These are phyloP conservation scores for Onychorhynchus coronatus DNA, from an alignment of 2,113 vertebrate genomes.

Conservation along the genomic window DNA sequence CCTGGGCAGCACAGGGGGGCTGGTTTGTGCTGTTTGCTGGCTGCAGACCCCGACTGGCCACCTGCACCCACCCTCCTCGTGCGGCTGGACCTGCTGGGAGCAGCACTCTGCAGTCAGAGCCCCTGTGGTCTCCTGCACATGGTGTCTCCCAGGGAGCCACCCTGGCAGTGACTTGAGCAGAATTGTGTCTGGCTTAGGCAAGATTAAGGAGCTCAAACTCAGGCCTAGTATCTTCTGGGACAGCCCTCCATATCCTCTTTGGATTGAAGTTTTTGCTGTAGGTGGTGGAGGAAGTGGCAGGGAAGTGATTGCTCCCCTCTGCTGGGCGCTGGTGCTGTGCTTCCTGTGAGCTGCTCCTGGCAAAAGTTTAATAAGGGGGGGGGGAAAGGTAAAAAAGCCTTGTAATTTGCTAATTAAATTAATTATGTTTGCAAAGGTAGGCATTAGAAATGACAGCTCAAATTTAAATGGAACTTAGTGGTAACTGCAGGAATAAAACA, in stretches of 20 bases:
- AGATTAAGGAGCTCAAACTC: not conserved
- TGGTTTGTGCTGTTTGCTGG: not conserved
- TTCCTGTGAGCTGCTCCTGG: not conserved
- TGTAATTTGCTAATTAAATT: conserved; percentile 15
- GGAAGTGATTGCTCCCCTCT: not conserved
- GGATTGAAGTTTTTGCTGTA: not conserved
- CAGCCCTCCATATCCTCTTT: not conserved
- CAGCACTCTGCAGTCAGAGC: not conserved
- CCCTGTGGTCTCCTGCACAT: not conserved
- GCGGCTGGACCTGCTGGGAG: not conserved
- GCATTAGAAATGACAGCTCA: conserved; percentile 3
- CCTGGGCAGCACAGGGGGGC: not conserved
- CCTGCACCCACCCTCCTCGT: fast-evolving
- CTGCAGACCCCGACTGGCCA: not conserved
- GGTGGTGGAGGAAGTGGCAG: not conserved
- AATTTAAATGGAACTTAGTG: not conserved
- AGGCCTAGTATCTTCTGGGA: not conserved
- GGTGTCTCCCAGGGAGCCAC: not conserved
- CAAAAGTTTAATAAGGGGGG: not conserved
- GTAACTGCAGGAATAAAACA: not conserved
- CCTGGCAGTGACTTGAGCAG: not conserved
- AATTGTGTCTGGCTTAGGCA: not conserved
- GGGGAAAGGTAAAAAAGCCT: not conserved
- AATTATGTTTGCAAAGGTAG: conserved; percentile 12
- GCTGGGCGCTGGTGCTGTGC: not conserved